Percentiles rank a stretch among this genome's conserved stretches.
Evolutionary conservation across 2,797 vertebrate genomes (phyloP).

Genomic region (Chrosomus eos): DNA sequence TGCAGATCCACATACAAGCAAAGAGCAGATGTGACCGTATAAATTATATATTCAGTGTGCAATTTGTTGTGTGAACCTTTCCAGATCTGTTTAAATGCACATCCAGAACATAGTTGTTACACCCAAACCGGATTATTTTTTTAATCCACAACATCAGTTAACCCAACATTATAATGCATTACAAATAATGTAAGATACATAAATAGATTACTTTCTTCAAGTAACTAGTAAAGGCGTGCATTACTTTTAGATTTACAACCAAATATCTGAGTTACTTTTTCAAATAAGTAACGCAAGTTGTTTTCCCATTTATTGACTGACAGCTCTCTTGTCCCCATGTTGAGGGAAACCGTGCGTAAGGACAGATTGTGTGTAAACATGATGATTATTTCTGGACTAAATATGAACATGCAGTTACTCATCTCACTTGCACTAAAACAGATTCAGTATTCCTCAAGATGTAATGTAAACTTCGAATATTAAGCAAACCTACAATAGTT

Average conservation of each 20-base stretch:
- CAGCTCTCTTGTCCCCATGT: neutral
- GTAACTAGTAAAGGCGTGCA: neutral
- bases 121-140: neutral
- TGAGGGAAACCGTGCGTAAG: neutral
- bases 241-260: neutral
- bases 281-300: neutral
- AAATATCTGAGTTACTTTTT: neutral
- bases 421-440: too few relatives aligned
- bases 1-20: conserved; percentile 28
- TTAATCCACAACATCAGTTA: neutral
- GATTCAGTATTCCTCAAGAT: too few relatives aligned
- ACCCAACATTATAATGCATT: neutral
- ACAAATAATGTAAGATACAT: neutral
- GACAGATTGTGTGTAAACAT: neutral
- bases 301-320: neutral
- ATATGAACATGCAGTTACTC: neutral
- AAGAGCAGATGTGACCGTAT: conserved; percentile 33
- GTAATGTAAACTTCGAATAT: too few relatives aligned
- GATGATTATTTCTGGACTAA: neutral
- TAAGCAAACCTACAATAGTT: too few relatives aligned
- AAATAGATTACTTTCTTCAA: neutral
- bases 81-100: conserved; percentile 1
- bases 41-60: conserved; percentile 19
- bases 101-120: neutral
- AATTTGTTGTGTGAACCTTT: neutral